Conservation (phyloP, 2,888 invertebrate genomes). For the Leptogaster cylindrica region DNA sequence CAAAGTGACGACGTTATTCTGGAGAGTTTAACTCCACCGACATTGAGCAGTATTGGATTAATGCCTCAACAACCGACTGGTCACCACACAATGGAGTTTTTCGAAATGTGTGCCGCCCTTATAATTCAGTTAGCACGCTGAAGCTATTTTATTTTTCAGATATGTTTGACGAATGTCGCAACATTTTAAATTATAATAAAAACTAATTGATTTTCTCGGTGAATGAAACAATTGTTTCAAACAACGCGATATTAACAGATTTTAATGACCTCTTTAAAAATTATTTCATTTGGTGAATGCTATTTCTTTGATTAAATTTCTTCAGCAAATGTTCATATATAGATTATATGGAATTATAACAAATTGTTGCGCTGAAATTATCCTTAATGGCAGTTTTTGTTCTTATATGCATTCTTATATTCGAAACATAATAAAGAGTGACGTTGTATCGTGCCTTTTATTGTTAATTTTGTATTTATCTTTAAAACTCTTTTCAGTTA, state of each 20-base stretch:
- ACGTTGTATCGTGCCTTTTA: too few species aligned
- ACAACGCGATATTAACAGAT: not conserved
- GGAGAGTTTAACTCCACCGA: constrained; percentile 61
- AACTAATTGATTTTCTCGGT: too few species aligned
- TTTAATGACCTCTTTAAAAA: not conserved
- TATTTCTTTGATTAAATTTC: not conserved
- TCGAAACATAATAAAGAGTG: too few species aligned
- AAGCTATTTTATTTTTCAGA: constrained; percentile 45
- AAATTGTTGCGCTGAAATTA: too few species aligned
- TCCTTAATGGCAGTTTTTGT: too few species aligned
- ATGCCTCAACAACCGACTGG: constrained; percentile 66
- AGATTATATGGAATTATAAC: too few species aligned
- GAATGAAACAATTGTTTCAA: too few species aligned
- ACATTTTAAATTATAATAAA: too few species aligned
- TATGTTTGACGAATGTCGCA: not conserved
- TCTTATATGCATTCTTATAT: too few species aligned
- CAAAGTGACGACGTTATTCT: constrained; percentile 62
- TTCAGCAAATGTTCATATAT: too few species aligned
- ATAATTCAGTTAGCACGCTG: constrained; percentile 97
- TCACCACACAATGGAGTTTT: constrained; percentile 99
- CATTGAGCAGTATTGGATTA: constrained; percentile 50
- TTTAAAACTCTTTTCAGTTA: too few species aligned
- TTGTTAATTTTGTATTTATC: too few species aligned
- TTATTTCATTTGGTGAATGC: not conserved
- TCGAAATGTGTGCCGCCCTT: constrained; percentile 99